A percentile compares a stretch with the other conserved stretches of the same genome.
These are phyloP conservation scores for Ctena decussata DNA, from an alignment of 2,888 invertebrate species.

Conservation along the genomic window DNA sequence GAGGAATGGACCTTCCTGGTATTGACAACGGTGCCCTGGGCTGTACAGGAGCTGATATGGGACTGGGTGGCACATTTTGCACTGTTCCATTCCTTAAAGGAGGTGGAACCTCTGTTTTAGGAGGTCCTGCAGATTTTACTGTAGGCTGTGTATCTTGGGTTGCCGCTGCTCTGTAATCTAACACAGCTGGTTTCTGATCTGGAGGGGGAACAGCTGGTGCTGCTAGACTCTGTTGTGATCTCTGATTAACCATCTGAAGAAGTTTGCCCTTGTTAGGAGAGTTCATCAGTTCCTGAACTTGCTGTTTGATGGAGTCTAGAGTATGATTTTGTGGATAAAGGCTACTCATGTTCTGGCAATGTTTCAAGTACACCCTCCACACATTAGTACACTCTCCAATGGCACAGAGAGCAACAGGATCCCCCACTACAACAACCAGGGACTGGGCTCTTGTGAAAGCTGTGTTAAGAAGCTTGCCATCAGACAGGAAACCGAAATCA, in stretches of 20 bases:
- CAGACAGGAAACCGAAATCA: slow-evolving; percentile 84
- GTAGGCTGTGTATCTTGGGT: not conserved
- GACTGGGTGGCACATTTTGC: not conserved
- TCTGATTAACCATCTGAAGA: slow-evolving; percentile 61
- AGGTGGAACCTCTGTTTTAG: not conserved
- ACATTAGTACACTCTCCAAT: slow-evolving; percentile 82
- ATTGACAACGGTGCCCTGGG: slow-evolving; percentile 10
- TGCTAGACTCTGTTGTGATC: slow-evolving; percentile 16
- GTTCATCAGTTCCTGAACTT: slow-evolving; percentile 74
- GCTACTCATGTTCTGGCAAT: slow-evolving; percentile 83
- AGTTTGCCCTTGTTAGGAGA: slow-evolving; percentile 67
- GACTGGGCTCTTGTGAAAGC: slow-evolving; percentile 85
- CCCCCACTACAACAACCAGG: slow-evolving; percentile 82
- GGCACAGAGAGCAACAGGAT: slow-evolving; percentile 83
- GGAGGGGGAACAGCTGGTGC: not conserved
- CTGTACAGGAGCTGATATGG: slow-evolving; percentile 30
- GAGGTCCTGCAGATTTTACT: not conserved
- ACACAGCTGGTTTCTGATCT: not conserved
- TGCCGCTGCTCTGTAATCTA: not conserved
- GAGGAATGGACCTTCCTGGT: not conserved
- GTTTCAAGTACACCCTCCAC: slow-evolving; percentile 81
- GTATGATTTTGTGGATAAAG: slow-evolving; percentile 76
- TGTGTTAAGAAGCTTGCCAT: slow-evolving; percentile 84
- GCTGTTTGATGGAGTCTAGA: slow-evolving; percentile 75
- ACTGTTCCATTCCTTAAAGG: not conserved